Evolutionary conservation across 2,797 vertebrate genomes (phyloP).

Genomic region (Hozukius guyotensis): DNA sequence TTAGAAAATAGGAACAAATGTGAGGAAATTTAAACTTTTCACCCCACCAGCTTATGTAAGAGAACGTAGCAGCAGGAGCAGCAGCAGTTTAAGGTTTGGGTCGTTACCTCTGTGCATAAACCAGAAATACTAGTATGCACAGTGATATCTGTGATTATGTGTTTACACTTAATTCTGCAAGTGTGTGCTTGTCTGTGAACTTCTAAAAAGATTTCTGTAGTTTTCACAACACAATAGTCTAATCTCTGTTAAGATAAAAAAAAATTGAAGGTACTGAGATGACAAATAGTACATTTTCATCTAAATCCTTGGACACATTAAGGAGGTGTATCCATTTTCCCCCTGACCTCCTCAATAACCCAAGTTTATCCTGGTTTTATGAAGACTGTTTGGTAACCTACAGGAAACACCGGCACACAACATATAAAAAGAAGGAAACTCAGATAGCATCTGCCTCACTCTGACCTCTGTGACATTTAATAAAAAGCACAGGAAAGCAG

Average conservation of each 20-base stretch:
- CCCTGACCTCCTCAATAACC: neutral
- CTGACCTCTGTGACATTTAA: neutral
- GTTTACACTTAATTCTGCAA: neutral
- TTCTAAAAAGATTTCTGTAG: neutral
- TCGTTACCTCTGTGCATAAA: conserved; percentile 3
- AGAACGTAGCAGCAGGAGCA: neutral
- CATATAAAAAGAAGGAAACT: neutral
- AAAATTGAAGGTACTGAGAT: neutral
- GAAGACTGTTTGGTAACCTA: neutral
- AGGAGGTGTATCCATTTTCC: neutral
- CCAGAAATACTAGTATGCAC: conserved; percentile 12
- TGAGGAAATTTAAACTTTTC: conserved; percentile 41
- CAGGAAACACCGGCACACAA: neutral
- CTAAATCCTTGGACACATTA: neutral
- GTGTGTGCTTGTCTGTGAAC: neutral
- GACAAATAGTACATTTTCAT: neutral
- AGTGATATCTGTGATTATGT: neutral
- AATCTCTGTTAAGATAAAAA: neutral
- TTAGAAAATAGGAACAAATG: conserved; percentile 27
- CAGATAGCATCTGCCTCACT: neutral
- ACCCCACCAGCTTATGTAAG: conserved; percentile 11
- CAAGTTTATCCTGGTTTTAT: neutral
- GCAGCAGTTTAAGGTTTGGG: neutral
- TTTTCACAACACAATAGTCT: neutral
- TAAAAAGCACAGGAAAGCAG: neutral